Conservation (phyloP, 2,888 invertebrate genomes). For the Campaea margaritaria region DNA sequence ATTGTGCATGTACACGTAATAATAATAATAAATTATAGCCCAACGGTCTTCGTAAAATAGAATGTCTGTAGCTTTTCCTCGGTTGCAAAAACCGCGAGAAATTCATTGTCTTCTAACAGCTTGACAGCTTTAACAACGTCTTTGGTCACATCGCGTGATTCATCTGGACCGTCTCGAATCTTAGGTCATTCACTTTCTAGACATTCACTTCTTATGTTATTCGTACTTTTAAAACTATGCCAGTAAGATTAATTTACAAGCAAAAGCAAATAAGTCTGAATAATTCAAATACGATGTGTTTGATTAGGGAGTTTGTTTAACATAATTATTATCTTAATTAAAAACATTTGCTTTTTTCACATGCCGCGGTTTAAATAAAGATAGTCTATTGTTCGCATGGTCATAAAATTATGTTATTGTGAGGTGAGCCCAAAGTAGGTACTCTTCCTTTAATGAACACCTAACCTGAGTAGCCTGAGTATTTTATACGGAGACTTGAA, state of each 20-base stretch:
- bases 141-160: constrained; percentile 18
- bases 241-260: constrained; percentile 12
- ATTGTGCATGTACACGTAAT: no score
- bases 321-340: background rate
- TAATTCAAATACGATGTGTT: background rate
- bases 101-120: constrained; percentile 11
- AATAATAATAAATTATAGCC: no score
- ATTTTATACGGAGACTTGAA: no score
- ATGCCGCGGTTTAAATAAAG: background rate
- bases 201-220: constrained; percentile 24
- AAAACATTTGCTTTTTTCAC: background rate
- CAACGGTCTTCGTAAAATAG: no score
- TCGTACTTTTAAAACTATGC: constrained; percentile 16
- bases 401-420: background rate
- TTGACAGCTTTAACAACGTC: constrained; percentile 2
- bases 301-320: background rate
- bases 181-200: constrained; percentile 32
- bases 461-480: no score
- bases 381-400: background rate
- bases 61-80: background rate
- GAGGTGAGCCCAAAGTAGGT: background rate
- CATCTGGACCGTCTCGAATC: constrained; percentile 20
- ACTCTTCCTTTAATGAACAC: no score
- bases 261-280: constrained; percentile 4
- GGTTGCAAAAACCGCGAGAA: constrained; percentile 2